Conservation (phyloP, 37 sponge, comb jelly and placozoan species). For the Halichondria panicea region DNA sequence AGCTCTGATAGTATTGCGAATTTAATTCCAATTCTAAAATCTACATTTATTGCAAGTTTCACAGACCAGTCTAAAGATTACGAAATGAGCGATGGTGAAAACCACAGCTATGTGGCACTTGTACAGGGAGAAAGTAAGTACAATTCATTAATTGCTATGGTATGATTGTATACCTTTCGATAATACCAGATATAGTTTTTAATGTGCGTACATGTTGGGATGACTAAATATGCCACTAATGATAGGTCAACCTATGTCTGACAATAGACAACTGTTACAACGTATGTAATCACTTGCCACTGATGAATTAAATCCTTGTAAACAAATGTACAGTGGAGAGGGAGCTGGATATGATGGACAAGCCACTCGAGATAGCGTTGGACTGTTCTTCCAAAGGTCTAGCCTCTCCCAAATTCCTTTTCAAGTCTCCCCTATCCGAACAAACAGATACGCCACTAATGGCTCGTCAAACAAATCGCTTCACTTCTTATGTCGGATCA, state of each 20-base stretch:
- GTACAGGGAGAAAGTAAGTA: slow-evolving; percentile 56
- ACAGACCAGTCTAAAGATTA: slow-evolving; percentile 6
- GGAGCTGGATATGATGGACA: slow-evolving; percentile 47
- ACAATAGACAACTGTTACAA: no score
- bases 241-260: no score
- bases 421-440: slow-evolving; percentile 21
- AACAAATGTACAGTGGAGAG: slow-evolving; percentile 48
- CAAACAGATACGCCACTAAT: not conserved
- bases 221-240: not conserved
- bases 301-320: not conserved
- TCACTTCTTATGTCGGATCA: slow-evolving; percentile 3
- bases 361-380: slow-evolving; percentile 59
- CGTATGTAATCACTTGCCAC: no score
- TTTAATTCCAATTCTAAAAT: slow-evolving; percentile 17
- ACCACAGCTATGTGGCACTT: slow-evolving; percentile 32
- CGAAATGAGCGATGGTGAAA: slow-evolving; percentile 1
- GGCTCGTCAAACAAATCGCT: not conserved
- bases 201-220: not conserved
- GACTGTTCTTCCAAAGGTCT: slow-evolving; percentile 47
- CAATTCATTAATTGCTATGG: not conserved
- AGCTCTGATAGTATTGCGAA: slow-evolving; percentile 12
- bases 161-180: not conserved
- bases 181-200: no score
- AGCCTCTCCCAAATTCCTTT: slow-evolving; percentile 38
- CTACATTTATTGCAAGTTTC: not conserved